Conservation (phyloP, 2,113 vertebrate genomes). For the Anguilla rostrata region DNA sequence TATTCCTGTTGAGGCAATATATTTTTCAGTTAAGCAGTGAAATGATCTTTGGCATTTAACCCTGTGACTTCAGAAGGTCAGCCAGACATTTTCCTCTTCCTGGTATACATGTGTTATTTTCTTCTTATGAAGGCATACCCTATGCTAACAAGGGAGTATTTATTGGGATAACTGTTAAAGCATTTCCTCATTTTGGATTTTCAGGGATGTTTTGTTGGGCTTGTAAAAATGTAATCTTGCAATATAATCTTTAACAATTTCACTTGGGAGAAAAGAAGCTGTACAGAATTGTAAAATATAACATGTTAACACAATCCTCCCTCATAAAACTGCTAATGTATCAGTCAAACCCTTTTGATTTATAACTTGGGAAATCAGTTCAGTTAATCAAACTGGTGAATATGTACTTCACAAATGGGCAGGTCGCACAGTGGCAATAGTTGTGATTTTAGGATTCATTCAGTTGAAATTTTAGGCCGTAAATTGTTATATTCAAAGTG, state of each 20-base stretch:
- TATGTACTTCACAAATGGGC: not conserved
- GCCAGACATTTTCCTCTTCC: conserved; percentile 41
- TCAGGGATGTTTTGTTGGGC: conserved; percentile 48
- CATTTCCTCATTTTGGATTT: conserved; percentile 36
- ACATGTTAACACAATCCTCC: conserved; percentile 56
- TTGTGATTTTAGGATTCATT: not conserved
- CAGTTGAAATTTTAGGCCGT: not conserved
- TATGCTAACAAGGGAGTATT: conserved; percentile 37
- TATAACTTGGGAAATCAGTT: conserved; percentile 47
- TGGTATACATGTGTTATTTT: conserved; percentile 37
- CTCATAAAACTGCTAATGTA: conserved; percentile 64
- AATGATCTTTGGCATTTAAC: conserved; percentile 42
- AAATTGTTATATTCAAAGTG: no score
- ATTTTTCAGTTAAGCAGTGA: conserved; percentile 49
- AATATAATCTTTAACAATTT: conserved; percentile 51
- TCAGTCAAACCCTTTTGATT: conserved; percentile 60
- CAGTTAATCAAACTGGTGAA: conserved; percentile 5
- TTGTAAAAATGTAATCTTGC: conserved; percentile 51
- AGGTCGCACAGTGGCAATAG: not conserved
- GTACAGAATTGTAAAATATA: conserved; percentile 63
- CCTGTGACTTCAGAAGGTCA: conserved; percentile 44
- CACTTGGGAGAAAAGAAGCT: conserved; percentile 45
- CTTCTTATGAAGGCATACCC: conserved; percentile 42
- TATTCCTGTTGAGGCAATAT: conserved; percentile 45
- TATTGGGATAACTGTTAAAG: conserved; percentile 50